Percentiles rank a stretch among this genome's conserved stretches.
Evolutionary conservation across 2,113 vertebrate species (phyloP).

Genomic region (Seriola aureovittata): DNA sequence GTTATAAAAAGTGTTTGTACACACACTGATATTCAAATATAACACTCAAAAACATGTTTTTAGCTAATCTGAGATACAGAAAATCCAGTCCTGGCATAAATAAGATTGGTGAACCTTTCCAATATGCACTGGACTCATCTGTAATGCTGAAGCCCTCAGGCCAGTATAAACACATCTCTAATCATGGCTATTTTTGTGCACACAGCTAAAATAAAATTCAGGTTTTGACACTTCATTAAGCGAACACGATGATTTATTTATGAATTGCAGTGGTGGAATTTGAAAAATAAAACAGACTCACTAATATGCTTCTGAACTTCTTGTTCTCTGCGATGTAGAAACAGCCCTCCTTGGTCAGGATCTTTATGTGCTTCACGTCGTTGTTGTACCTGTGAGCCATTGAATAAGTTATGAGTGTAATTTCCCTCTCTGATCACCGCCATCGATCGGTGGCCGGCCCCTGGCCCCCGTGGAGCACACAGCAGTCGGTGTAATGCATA

Average conservation of each 20-base stretch:
- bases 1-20: not conserved
- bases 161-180: slow-evolving; percentile 59
- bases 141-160: slow-evolving; percentile 40
- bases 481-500: slow-evolving; percentile 81
- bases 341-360: slow-evolving; percentile 94
- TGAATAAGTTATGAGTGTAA: slow-evolving; percentile 95
- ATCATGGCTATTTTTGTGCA: slow-evolving; percentile 68
- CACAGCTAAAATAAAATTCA: slow-evolving; percentile 66
- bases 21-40: not conserved
- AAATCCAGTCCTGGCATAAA: slow-evolving; percentile 26
- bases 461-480: slow-evolving; percentile 79
- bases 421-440: slow-evolving; percentile 91
- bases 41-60: not conserved
- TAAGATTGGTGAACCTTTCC: slow-evolving; percentile 25
- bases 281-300: slow-evolving; percentile 81
- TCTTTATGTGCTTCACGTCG: slow-evolving; percentile 99
- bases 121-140: slow-evolving; percentile 35
- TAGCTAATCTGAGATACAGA: not conserved
- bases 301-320: slow-evolving; percentile 97
- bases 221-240: slow-evolving; percentile 75
- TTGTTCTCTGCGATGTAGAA: slow-evolving; percentile 98
- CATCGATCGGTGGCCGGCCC: slow-evolving; percentile 89
- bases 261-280: slow-evolving; percentile 66
- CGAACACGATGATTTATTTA: slow-evolving; percentile 68
- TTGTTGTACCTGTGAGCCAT: slow-evolving; percentile 97